Base-by-base conservation (phyloP, 2,888 invertebrate species). In the Caenorhabditis sinica region DNA sequence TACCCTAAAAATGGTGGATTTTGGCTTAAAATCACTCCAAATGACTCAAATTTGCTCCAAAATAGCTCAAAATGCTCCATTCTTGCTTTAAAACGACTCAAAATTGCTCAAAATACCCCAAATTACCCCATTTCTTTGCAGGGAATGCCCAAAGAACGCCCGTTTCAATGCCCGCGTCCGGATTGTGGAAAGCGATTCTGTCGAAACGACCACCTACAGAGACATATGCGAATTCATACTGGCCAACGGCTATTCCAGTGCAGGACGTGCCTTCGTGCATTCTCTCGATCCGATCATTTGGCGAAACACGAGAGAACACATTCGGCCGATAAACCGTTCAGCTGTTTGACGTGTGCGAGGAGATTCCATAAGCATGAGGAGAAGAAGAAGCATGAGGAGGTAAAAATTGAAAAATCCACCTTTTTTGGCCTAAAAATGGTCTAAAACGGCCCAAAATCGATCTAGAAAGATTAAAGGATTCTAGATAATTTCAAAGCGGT, bases 381-480 rank as follows among this genome's bases (percentile, higher is more conserved):
- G 51, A 66, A 85, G 68, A 85, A 85, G 74, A 85, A 85, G 61
- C 85, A 85, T 51, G 81, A 76, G 74, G 80, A 80, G 65, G 85
- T 84, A 23, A 28, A 53, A n/a, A n/a, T n/a, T n/a, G 33, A 33
- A 33, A 33, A 33, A 8, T 33, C 33, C 5, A 33, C 8, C n/a
- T 33, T 33, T 33, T 6, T 33, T 33, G 33, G 5, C 8, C 8
- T 33, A 61, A 36, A 61, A 61, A 15, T 40, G 63, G 9, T 23
- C 23, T 11, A 20, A 43, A 65, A 25, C 13, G 15, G 45, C 43
- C 28, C 13, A 40, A 60, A 58, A 20, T 36, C 11, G 49, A 17
- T 45, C n/a, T 17, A 15, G 45, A 25, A 17, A 1, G 6, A n/a
- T n/a, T n/a, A n/a, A n/a, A n/a, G n/a, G n/a, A n/a, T n/a, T n/a